Evolutionary conservation across 1,140 invertebrate genomes (phyloP).

Genomic region (Drosophila kepulauana): DNA sequence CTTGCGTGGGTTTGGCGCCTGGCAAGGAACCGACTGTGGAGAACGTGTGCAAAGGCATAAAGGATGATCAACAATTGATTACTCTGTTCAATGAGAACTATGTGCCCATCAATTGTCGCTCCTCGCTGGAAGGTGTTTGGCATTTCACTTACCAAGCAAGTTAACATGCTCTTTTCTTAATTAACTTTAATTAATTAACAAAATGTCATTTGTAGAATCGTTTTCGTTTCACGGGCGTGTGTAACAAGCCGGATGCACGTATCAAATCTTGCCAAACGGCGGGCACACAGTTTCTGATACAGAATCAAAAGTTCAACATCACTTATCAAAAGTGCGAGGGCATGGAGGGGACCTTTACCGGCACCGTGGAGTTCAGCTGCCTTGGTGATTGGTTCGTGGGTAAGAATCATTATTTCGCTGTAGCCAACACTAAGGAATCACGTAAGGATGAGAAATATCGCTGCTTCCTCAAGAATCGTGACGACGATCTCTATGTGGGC

Average conservation of each 20-base stretch:
- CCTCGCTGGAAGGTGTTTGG: conserved; percentile 97
- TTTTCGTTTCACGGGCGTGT: conserved; percentile 96
- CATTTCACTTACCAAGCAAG: conserved; percentile 95
- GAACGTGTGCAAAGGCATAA: conserved; percentile 91
- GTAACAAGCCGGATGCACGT: conserved; percentile 93
- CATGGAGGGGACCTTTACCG: conserved; percentile 93
- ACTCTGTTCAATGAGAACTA: conserved; percentile 96
- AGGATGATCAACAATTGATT: conserved; percentile 91
- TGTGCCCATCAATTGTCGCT: conserved; percentile 95
- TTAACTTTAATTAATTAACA: conserved; percentile 14
- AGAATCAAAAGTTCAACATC: conserved; percentile 98
- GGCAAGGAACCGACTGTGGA: conserved; percentile 90
- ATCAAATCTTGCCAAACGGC: conserved; percentile 98
- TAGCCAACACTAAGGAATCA: conserved; percentile 97
- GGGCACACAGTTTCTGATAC: conserved; percentile 97
- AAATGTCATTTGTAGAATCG: conserved; percentile 87
- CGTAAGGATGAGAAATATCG: conserved; percentile 96
- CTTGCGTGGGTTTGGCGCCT: conserved; percentile 89
- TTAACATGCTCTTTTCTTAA: not conserved
- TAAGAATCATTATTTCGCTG: conserved; percentile 97
- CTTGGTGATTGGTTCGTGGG: conserved; percentile 97
- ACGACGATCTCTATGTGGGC: conserved; percentile 95
- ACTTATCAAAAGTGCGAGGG: conserved; percentile 95
- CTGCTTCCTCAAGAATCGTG: conserved; percentile 97
- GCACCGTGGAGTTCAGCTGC: conserved; percentile 96